Percentiles rank a stretch among this genome's conserved stretches.
phyloP scores from a whole-genome alignment of 2,113 vertebrate genomes.

The Felis catus region DNA sequence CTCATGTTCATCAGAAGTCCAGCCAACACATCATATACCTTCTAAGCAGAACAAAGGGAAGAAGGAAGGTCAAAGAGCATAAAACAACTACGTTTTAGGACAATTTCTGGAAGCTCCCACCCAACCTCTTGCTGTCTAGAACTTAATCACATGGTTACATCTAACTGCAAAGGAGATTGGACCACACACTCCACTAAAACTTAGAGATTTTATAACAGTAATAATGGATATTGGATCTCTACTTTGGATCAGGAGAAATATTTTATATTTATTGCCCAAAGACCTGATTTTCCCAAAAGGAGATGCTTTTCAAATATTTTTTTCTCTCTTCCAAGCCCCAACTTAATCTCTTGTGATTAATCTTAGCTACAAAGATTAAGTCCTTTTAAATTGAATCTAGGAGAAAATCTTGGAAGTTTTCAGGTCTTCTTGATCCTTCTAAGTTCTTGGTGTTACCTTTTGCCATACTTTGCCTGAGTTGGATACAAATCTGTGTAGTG shows the following conservation, averaged over 20 bases:
- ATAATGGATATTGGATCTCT: neutral
- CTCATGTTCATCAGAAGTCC: neutral
- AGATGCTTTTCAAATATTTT: conserved; percentile 1
- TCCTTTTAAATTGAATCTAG: conserved; percentile 25
- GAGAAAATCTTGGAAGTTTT: neutral
- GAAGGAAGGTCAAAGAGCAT: neutral
- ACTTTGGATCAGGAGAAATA: neutral
- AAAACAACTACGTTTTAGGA: neutral
- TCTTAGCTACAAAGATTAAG: conserved; percentile 1
- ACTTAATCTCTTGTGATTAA: neutral
- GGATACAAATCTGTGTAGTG: neutral
- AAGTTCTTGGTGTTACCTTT: neutral
- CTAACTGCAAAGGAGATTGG: neutral
- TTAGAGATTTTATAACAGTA: neutral
- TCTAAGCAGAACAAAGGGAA: neutral
- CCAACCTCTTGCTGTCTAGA: neutral
- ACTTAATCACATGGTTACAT: neutral
- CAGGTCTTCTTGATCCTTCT: neutral
- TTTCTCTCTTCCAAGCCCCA: neutral
- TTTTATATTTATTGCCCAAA: conserved; percentile 11
- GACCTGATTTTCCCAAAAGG: neutral
- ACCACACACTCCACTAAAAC: neutral
- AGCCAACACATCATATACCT: neutral
- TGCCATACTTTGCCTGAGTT: neutral
- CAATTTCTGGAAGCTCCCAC: neutral